Base-by-base conservation (phyloP, 2,797 vertebrate genomes). In the Sphaeramia orbicularis region DNA sequence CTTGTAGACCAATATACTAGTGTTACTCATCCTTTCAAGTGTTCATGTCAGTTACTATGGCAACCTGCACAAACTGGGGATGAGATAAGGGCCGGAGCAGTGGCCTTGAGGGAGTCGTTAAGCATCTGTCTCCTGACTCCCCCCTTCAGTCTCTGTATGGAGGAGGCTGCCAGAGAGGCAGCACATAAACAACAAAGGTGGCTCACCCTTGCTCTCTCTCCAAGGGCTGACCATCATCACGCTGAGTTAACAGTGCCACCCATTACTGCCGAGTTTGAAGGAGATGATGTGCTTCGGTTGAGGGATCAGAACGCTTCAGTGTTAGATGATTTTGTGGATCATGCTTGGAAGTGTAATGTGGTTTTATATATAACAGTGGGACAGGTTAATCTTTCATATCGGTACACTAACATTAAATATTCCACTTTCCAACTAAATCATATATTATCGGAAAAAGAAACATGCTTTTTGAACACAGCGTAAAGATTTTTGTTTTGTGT, bases 81-180 rank as follows among this genome's bases (percentile, higher is more conserved):
- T 90, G 91, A 93, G 92, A 93, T 94, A 93, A 93, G 92, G 91
- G 90, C 89, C 85, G 61, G 85, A 91, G 91, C 88, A 50, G 42
- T 89, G 90, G 87, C 90, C 93, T 91, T 91, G 79, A 90, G 93
- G 92, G 93, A 93, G 90, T 92, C 89, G 89, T 93, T 94, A 93
- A 92, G 93, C 93, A 95, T 94, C 92, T 93, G 92, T 93, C 92
- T 90, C 89, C 85, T 43, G 81, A 90, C 78, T 84, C 80, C 88
- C 89, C 81, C 80, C 84, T 81, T 86, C 83, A 89, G 85, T 83
- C 80, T 87, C 79, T 71, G 78, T 71, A 62, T 80, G 86, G 83
- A 78, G 83, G 79, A 82, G 80, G 76, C 85, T 83, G 86, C 82
- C 84, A 84, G 75, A 70, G 78, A 85, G 89, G 84, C 84, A 84